These are phyloP conservation scores for Uloborus diversus DNA, from an alignment of 1,140 invertebrate species.

Conservation along the genomic window DNA sequence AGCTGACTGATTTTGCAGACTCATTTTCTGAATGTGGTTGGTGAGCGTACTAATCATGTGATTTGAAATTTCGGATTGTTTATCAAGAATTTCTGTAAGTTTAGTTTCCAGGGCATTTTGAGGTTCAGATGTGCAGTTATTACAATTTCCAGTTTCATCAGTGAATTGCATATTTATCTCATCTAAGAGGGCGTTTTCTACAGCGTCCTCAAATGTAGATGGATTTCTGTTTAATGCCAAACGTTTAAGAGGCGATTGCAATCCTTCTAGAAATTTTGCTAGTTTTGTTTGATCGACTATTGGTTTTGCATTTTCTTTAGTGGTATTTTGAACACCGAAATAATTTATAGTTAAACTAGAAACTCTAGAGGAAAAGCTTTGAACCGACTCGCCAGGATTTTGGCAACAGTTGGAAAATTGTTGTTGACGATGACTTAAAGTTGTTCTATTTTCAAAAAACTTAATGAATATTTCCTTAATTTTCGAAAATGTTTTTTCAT, in stretches of 20 bases:
- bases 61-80: background rate
- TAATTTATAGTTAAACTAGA: background rate
- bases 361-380: background rate
- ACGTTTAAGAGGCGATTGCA: background rate
- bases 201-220: background rate
- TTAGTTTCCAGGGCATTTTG: background rate
- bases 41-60: background rate
- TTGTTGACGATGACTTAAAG: background rate
- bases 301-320: background rate
- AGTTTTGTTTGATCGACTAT: too few species aligned
- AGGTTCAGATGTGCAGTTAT: background rate
- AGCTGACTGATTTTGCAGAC: too few species aligned
- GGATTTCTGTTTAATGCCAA: background rate
- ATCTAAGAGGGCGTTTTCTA: background rate
- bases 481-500: too few species aligned
- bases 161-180: too few species aligned
- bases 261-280: too few species aligned
- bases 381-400: background rate
- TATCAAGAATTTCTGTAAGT: background rate
- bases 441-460: too few species aligned
- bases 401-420: background rate
- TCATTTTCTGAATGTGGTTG: too few species aligned
- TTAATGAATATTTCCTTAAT: too few species aligned
- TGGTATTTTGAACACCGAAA: background rate
- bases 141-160: too few species aligned